Percentiles rank a stretch among this genome's conserved stretches.
phyloP scores from a whole-genome alignment of 2,888 invertebrate species.

The Timema podura region DNA sequence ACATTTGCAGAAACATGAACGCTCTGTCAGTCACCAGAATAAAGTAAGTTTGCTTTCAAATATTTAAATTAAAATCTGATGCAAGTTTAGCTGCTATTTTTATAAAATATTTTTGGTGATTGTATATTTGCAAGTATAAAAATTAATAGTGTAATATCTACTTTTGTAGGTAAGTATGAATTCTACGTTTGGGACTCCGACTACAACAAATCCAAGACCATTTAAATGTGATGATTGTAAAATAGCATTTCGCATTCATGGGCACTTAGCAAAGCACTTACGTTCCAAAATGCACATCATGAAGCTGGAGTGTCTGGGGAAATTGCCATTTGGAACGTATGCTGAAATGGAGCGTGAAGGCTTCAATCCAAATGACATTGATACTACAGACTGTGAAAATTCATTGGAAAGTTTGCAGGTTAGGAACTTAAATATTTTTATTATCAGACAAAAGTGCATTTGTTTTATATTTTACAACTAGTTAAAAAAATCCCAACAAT shows the following conservation, averaged over 20 bases:
- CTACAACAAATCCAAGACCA: constrained; percentile 87
- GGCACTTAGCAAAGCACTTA: constrained; percentile 94
- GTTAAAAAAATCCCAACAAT: too few species aligned
- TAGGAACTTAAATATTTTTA: background rate
- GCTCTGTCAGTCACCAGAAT: constrained; percentile 87
- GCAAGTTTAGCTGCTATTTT: background rate
- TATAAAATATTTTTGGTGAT: background rate
- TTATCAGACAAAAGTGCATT: too few species aligned
- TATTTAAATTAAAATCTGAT: background rate
- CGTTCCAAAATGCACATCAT: constrained; percentile 95
- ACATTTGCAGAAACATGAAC: constrained; percentile 88
- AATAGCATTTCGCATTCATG: constrained; percentile 94
- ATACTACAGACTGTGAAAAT: constrained; percentile 94
- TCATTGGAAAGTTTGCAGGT: constrained; percentile 83
- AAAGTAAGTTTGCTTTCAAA: constrained; percentile 55
- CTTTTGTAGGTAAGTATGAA: constrained; percentile 64
- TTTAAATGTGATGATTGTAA: constrained; percentile 95
- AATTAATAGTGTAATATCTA: background rate
- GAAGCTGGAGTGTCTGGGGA: constrained; percentile 87
- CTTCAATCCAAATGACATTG: constrained; percentile 87
- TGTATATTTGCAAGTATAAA: background rate
- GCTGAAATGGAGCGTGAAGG: constrained; percentile 90
- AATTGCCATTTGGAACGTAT: constrained; percentile 90
- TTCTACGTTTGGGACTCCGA: constrained; percentile 75
- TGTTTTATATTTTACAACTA: too few species aligned